Conservation (phyloP, 2,113 vertebrate genomes). For the Oncorhynchus tshawytscha region DNA sequence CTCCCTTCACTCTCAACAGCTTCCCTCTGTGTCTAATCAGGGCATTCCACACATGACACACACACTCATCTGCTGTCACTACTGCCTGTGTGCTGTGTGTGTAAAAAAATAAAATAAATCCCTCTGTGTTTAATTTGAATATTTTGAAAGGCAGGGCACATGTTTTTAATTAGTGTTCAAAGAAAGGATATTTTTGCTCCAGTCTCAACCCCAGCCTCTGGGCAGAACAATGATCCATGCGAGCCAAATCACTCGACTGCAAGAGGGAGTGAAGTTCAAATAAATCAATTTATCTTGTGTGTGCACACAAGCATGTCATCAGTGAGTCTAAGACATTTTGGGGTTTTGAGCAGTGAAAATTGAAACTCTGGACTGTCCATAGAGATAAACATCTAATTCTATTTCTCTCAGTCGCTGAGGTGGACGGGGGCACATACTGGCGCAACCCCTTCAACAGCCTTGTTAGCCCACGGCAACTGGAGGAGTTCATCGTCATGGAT, state of each 20-base stretch:
- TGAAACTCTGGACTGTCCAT: neutral
- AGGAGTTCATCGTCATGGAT: conserved; percentile 95
- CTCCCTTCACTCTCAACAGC: conserved; percentile 14
- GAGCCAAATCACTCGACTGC: neutral
- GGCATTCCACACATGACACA: neutral
- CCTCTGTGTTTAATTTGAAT: conserved; percentile 20
- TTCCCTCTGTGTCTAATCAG: conserved; percentile 23
- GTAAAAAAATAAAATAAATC: neutral
- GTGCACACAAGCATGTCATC: conserved; percentile 38
- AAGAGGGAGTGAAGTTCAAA: too few species aligned
- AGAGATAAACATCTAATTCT: neutral
- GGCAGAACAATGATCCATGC: neutral
- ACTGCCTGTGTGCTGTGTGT: conserved; percentile 10
- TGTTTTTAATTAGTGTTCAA: conserved; percentile 53
- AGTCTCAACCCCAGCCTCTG: conserved; percentile 2
- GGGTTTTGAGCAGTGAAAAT: neutral
- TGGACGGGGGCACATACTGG: conserved; percentile 91
- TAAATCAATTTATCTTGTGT: neutral
- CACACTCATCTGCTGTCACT: conserved; percentile 14
- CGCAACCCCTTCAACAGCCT: conserved; percentile 89
- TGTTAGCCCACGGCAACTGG: conserved; percentile 86
- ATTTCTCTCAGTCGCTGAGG: conserved; percentile 86
- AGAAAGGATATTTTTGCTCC: conserved; percentile 28
- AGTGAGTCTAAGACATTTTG: neutral
- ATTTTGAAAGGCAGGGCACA: conserved; percentile 38